Evolutionary conservation across 2,797 vertebrate genomes (phyloP).

Genomic region (Peromyscus aztecus): DNA sequence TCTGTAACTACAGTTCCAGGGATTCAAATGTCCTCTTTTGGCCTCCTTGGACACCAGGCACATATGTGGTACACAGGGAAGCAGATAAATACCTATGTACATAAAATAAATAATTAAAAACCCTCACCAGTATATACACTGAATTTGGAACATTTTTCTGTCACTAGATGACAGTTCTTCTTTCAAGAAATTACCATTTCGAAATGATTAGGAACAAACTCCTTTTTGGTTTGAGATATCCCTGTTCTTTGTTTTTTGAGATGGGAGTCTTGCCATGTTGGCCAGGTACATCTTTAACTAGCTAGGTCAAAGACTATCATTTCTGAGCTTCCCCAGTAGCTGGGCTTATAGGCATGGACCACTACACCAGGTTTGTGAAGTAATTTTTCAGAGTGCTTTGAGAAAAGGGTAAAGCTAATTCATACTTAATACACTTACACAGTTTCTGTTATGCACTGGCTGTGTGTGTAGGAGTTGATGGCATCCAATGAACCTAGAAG

Average conservation of each 20-base stretch:
- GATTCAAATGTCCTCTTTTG: background rate
- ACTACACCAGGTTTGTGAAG: background rate
- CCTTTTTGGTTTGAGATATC: background rate
- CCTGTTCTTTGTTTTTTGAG: background rate
- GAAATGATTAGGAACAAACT: background rate
- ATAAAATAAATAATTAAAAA: background rate
- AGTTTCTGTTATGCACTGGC: background rate
- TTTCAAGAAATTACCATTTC: background rate
- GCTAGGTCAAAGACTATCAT: background rate
- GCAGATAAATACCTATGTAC: background rate
- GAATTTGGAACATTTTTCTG: background rate
- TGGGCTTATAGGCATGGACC: background rate
- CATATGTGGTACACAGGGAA: background rate
- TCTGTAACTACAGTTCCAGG: background rate
- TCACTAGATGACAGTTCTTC: background rate
- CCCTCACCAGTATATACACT: background rate
- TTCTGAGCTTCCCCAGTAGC: background rate
- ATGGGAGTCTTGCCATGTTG: background rate
- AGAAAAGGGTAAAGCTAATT: background rate
- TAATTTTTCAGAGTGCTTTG: background rate
- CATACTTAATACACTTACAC: background rate
- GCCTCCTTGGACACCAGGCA: background rate
- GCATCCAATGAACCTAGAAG: background rate
- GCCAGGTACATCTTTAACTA: background rate
- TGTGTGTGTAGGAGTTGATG: background rate